phyloP scores from a whole-genome alignment of 1,140 invertebrate genomes.

The Lineus longissimus region DNA sequence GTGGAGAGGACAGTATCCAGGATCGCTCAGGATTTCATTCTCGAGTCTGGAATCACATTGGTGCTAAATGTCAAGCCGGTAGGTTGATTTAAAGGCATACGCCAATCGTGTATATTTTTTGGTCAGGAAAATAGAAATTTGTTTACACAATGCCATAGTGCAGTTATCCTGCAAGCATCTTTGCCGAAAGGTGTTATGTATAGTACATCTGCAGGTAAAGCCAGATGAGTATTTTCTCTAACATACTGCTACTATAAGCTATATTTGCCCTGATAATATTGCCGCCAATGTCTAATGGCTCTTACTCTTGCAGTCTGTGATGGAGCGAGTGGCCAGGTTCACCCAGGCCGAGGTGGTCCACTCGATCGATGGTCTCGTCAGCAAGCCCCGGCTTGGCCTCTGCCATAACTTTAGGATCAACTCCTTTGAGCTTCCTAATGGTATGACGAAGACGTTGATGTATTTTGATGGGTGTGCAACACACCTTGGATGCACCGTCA shows the following conservation, averaged over 20 bases:
- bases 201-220: not conserved
- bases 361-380: constrained; percentile 85
- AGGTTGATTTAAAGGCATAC: constrained; percentile 15
- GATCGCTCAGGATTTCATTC: constrained; percentile 79
- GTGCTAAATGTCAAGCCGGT: constrained; percentile 81
- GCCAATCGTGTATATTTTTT: no score
- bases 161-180: no score
- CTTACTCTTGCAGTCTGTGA: constrained; percentile 64
- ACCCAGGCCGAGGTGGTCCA: constrained; percentile 81
- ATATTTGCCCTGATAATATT: not conserved
- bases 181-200: no score
- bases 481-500: constrained; percentile 82
- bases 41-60: constrained; percentile 77
- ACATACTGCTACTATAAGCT: not conserved
- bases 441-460: constrained; percentile 79
- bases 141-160: no score
- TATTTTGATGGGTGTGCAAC: constrained; percentile 87
- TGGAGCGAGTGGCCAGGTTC: constrained; percentile 78
- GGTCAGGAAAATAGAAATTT: no score
- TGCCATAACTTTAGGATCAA: constrained; percentile 83
- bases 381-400: constrained; percentile 75
- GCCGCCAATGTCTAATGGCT: no score
- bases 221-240: no score
- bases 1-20: constrained; percentile 86
- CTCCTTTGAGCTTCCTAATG: constrained; percentile 61